Evolutionary conservation across 1,140 invertebrate genomes (phyloP).

Genomic region (Chlorops oryzae): DNA sequence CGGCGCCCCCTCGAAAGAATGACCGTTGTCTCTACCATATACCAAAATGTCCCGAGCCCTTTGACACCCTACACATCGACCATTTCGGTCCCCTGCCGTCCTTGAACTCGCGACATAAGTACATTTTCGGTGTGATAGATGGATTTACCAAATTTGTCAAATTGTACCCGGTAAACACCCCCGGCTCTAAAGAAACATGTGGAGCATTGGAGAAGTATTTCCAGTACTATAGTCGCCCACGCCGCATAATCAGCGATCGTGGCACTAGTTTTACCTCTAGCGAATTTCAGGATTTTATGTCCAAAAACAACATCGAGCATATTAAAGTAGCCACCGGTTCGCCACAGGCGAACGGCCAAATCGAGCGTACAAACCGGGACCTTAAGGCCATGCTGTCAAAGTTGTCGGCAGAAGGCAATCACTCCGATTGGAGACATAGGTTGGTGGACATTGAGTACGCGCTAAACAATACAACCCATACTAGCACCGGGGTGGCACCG

Average conservation of each 20-base stretch:
- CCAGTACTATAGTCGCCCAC: too few species aligned
- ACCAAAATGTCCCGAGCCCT: not conserved
- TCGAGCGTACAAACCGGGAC: not conserved
- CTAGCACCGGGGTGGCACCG: not conserved
- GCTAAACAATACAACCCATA: slow-evolving; percentile 5
- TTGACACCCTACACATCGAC: not conserved
- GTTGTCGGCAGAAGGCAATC: too few species aligned
- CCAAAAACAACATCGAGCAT: slow-evolving; percentile 3
- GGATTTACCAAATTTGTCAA: not conserved
- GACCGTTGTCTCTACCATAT: not conserved
- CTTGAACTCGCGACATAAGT: slow-evolving; percentile 2
- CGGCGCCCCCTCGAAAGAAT: not conserved
- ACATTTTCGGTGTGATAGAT: slow-evolving; percentile 3
- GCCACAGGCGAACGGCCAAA: slow-evolving; percentile 2
- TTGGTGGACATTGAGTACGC: slow-evolving; percentile 6
- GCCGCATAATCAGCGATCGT: not conserved
- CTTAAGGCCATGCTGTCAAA: slow-evolving; percentile 8
- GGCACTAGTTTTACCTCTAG: not conserved
- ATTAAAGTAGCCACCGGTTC: not conserved
- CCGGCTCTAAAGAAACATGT: too few species aligned
- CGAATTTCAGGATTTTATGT: not conserved
- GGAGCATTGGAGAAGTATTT: too few species aligned
- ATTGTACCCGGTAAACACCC: too few species aligned
- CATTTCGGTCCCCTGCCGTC: slow-evolving; percentile 1
- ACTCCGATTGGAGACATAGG: slow-evolving; percentile 4